Percentiles rank a stretch among this genome's conserved stretches.
Evolutionary conservation across 1,140 invertebrate genomes (phyloP).

Genomic region (Brachionus koreanus): DNA sequence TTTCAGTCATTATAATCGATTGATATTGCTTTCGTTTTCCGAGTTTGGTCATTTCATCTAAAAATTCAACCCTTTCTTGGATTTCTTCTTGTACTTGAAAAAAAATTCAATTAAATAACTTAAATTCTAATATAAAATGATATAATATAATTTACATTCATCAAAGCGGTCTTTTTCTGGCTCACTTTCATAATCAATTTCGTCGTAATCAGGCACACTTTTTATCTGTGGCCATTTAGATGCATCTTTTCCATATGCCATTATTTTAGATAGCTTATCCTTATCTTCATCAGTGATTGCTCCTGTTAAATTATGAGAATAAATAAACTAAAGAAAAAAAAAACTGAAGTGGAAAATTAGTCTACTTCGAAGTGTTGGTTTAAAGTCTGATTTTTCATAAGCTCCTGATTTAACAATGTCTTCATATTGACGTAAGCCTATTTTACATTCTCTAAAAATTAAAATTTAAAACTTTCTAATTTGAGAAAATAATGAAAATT

Average conservation of each 20-base stretch:
- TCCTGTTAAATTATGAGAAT: not conserved
- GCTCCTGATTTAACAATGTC: slow-evolving; percentile 43
- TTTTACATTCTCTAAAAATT: not conserved
- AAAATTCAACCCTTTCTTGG: slow-evolving; percentile 31
- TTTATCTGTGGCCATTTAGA: not conserved
- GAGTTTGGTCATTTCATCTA: slow-evolving; percentile 5
- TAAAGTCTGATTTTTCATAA: slow-evolving; percentile 41
- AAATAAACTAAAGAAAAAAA: not conserved
- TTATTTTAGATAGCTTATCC: slow-evolving; percentile 36
- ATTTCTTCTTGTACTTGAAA: slow-evolving; percentile 27
- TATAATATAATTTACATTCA: slow-evolving; percentile 38
- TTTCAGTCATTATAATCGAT: slow-evolving; percentile 32
- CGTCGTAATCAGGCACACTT: not conserved
- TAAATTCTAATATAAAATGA: not conserved
- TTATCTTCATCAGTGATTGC: slow-evolving; percentile 40
- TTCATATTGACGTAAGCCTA: not conserved
- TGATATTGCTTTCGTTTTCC: slow-evolving; percentile 40
- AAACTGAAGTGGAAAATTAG: too few relatives aligned
- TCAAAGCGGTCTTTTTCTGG: slow-evolving; percentile 39
- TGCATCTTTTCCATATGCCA: slow-evolving; percentile 42
- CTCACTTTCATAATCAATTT: not conserved
- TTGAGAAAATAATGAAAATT: not conserved
- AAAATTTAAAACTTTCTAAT: not conserved
- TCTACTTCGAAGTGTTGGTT: slow-evolving; percentile 25
- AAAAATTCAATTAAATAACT: not conserved